Percentiles rank a stretch among this genome's conserved stretches.
Evolutionary conservation across 35 echinoderm and acorn worm genomes (phyloP).

Genomic region (Anneissia japonica): DNA sequence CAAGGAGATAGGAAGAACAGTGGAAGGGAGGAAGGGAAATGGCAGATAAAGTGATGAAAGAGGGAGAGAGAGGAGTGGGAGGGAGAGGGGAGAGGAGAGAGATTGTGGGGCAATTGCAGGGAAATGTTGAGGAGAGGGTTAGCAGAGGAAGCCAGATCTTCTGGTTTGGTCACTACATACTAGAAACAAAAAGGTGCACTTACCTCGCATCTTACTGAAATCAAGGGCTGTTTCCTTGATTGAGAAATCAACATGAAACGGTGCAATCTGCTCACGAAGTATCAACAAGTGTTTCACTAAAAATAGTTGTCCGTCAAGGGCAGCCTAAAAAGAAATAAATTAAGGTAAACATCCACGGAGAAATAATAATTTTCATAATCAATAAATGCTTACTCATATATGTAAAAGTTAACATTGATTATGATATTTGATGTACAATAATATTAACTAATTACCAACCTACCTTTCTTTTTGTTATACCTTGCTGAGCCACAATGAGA

Average conservation of each 20-base stretch:
- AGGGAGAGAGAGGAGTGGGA: too few relatives aligned
- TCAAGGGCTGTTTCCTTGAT: slow-evolving; percentile 91
- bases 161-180: background rate
- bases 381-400: too few relatives aligned
- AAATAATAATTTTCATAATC: too few relatives aligned
- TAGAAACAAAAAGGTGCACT: background rate
- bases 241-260: slow-evolving; percentile 96
- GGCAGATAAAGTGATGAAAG: too few relatives aligned
- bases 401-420: too few relatives aligned
- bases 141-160: too few relatives aligned
- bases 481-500: slow-evolving; percentile 57
- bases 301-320: slow-evolving; percentile 72
- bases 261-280: slow-evolving; percentile 89
- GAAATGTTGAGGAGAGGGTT: too few relatives aligned
- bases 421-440: background rate
- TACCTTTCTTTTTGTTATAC: slow-evolving; percentile 84
- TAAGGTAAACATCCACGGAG: too few relatives aligned
- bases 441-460: background rate
- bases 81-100: too few relatives aligned
- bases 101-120: too few relatives aligned
- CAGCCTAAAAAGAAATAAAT: slow-evolving; percentile 43
- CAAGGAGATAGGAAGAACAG: too few relatives aligned
- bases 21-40: too few relatives aligned
- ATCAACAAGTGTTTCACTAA: slow-evolving; percentile 93
- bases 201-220: slow-evolving; percentile 85